Conservation (phyloP, 2,797 vertebrate species). For the Leptodactylus fallax region DNA sequence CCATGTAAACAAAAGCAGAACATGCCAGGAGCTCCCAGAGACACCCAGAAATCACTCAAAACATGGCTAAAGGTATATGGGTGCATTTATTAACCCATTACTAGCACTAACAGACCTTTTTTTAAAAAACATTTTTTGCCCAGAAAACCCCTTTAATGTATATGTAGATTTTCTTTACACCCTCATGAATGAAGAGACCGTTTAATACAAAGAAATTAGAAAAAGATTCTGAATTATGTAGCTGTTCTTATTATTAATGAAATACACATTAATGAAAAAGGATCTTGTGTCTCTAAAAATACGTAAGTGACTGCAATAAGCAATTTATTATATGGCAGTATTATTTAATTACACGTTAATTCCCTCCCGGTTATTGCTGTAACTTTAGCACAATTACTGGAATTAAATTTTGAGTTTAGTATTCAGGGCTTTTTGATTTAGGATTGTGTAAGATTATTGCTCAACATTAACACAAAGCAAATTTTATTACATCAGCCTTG, state of each 20-base stretch:
- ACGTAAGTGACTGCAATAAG: conserved; percentile 43
- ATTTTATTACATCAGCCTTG: conserved; percentile 19
- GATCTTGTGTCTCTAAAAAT: background rate
- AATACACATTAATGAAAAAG: conserved; percentile 28
- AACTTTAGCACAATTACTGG: conserved; percentile 50
- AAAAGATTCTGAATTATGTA: conserved; percentile 2
- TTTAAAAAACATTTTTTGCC: no score
- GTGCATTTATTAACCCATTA: no score
- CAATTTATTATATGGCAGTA: conserved; percentile 43
- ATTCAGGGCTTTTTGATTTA: conserved; percentile 37
- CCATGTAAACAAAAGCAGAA: no score
- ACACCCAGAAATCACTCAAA: no score
- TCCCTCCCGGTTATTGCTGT: conserved; percentile 45
- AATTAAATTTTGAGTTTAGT: conserved; percentile 49
- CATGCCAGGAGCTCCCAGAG: no score
- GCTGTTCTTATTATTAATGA: conserved; percentile 15
- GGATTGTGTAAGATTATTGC: conserved; percentile 55
- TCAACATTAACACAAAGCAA: conserved; percentile 42
- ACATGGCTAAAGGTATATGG: no score
- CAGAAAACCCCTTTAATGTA: no score
- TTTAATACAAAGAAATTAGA: background rate
- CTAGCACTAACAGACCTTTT: no score
- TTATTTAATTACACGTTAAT: conserved; percentile 61
- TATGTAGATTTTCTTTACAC: no score
- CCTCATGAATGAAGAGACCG: no score